A percentile compares a stretch with the other conserved stretches of the same genome.
phyloP scores from a whole-genome alignment of 2,113 vertebrate genomes.

The Oncorhynchus gorbuscha region DNA sequence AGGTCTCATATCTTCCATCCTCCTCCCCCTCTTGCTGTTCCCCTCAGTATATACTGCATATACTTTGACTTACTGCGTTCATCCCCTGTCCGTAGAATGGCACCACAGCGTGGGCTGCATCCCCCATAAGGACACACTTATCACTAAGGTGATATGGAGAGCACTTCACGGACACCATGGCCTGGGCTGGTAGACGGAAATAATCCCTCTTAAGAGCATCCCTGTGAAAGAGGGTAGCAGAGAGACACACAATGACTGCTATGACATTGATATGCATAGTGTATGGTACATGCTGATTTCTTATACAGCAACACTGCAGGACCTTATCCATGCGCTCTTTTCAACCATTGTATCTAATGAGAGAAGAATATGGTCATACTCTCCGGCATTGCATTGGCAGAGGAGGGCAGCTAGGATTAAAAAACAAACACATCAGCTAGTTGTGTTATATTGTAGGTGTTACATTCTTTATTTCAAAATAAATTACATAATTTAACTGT shows the following conservation, averaged over 20 bases:
- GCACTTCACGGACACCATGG: conserved; percentile 95
- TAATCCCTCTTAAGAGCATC: conserved; percentile 81
- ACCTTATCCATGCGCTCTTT: neutral
- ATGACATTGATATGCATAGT: neutral
- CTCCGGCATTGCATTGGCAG: neutral
- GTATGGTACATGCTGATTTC: neutral
- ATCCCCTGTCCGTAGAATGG: conserved; percentile 98
- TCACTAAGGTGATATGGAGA: conserved; percentile 82
- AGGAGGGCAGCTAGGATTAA: neutral
- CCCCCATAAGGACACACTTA: conserved; percentile 90
- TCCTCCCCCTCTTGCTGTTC: neutral
- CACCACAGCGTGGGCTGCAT: conserved; percentile 92
- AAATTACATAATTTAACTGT: neutral
- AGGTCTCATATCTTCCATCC: neutral
- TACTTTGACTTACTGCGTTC: conserved; percentile 87
- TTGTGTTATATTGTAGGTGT: neutral
- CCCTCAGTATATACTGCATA: neutral
- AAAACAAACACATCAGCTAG: neutral
- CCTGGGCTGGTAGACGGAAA: conserved; percentile 89
- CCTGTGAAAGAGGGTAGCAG: conserved; percentile 34
- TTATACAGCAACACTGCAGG: no score
- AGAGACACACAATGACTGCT: conserved; percentile 5
- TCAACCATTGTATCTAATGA: neutral
- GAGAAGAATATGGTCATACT: neutral
- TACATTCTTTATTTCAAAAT: neutral